Base-by-base conservation (phyloP, 2,888 invertebrate genomes). In the Dolichopus griseipennis region DNA sequence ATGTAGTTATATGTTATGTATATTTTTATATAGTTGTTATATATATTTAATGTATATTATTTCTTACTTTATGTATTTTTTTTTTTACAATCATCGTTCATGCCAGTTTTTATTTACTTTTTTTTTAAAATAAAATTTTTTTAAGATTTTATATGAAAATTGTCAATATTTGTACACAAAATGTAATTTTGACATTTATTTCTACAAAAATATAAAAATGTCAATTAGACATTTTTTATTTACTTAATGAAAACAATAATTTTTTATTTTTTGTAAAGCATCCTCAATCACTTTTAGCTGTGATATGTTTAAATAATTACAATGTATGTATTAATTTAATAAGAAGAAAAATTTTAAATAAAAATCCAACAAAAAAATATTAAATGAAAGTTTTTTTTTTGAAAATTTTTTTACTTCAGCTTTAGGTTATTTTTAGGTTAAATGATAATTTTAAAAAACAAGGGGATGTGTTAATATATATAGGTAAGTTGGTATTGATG, bases 201-300 rank as follows among this genome's bases (percentile, higher is more conserved):
- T 52, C 15, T 52, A 7, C 9, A 41, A 41, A 15, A 6, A 5
- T 41, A 5, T 41, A 15, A 5, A 41, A 41, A 41, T 52, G 52
- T 52, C 18, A 18, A 52, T 52, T 52, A 52, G 52, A 52, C 52
- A 52, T 52, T 52, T 52, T 18, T 37, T 37, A 37, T 37, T 37
- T 37, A 10, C 8, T 37, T 37, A 34, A 10, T 37, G 8, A 10
- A 7, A 37, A 7, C 12, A 37, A 2, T 37, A 37, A 10, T 37
- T 18, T n/a, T 52, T 18, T 18, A 18, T 52, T 18, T 52, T 18
- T 52, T 52, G 6, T 52, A 52, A 52, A 18, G 52, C 52, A 52
- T 52, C 52, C 52, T 52, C 52, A 52, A 52, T 52, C 52, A 52
- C 52, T 52, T 52, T 18, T 52, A 52, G 52, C 52, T 52, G 52